phyloP scores from a whole-genome alignment of 2,797 vertebrate species.

The Fringilla coelebs region DNA sequence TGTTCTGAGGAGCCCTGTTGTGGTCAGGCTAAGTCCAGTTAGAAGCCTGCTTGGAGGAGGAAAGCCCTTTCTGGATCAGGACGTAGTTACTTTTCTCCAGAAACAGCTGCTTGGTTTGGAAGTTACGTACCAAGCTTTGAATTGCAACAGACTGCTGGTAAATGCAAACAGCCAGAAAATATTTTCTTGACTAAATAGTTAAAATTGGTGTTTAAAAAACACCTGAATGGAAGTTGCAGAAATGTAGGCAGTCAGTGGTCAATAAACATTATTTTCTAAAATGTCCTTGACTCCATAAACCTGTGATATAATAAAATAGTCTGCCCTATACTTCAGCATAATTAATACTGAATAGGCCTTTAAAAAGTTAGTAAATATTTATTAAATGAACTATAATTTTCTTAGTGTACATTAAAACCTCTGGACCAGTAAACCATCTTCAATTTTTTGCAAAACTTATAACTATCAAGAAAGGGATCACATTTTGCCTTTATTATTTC shows the following conservation, averaged over 20 bases:
- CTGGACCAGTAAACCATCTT: neutral
- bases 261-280: neutral
- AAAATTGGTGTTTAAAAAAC: neutral
- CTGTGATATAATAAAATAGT: neutral
- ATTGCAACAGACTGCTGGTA: neutral
- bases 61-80: neutral
- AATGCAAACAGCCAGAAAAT: neutral
- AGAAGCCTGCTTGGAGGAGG: neutral
- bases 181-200: neutral
- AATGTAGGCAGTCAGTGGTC: neutral
- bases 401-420: neutral
- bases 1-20: neutral
- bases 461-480: neutral
- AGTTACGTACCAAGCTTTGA: neutral
- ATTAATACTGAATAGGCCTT: neutral
- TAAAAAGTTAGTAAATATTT: conserved; percentile 19
- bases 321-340: neutral
- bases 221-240: neutral
- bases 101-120: conserved; percentile 8
- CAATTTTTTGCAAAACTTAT: neutral
- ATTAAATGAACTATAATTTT: neutral
- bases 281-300: neutral
- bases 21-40: neutral
- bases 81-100: neutral
- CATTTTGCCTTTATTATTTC: neutral